Evolutionary conservation across 2,797 vertebrate genomes (phyloP).

Genomic region (Botia kubotai): DNA sequence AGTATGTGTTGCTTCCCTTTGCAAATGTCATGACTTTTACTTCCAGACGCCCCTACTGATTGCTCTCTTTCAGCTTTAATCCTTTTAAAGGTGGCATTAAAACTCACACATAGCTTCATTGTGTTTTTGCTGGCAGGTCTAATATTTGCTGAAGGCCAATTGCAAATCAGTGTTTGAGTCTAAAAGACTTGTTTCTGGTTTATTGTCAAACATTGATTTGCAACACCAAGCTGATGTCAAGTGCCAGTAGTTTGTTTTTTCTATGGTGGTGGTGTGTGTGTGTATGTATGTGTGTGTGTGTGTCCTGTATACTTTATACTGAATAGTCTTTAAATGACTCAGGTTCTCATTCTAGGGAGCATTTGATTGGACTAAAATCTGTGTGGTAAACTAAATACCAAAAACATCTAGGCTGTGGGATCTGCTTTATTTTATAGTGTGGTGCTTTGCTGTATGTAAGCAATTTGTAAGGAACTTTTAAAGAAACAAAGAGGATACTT

Average conservation of each 20-base stretch:
- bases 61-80: constrained; percentile 43
- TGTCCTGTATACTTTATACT: no score
- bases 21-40: constrained; percentile 46
- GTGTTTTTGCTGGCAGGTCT: constrained; percentile 11
- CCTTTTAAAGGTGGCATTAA: constrained; percentile 29
- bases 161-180: constrained; percentile 21
- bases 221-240: neutral
- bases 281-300: no score
- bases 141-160: constrained; percentile 23
- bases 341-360: no score
- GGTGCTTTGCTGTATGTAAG: no score
- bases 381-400: no score
- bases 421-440: no score
- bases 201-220: neutral
- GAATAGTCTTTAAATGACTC: no score
- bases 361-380: no score
- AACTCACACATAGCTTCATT: constrained; percentile 3
- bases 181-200: constrained; percentile 19
- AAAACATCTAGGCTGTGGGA: no score
- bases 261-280: neutral
- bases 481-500: no score
- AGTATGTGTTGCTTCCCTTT: constrained; percentile 21
- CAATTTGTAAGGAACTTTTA: no score
- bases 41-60: constrained; percentile 28
- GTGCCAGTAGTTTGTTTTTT: neutral